Conservation (phyloP, 2,888 invertebrate genomes). For the Deilephila porcellus region DNA sequence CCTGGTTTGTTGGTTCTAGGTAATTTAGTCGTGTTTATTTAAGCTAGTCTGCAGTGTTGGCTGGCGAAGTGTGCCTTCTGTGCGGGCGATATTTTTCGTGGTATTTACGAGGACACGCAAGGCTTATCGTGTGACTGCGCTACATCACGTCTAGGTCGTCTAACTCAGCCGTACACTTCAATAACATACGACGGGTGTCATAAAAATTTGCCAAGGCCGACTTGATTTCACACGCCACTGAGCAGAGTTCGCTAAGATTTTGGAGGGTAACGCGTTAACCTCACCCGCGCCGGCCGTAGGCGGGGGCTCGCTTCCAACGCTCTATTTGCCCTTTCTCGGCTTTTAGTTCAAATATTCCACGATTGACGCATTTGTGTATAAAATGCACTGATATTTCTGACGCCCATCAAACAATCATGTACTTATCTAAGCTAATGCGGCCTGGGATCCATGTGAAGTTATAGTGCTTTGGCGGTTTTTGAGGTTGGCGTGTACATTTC, state of each 20-base stretch:
- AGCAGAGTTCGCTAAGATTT: slow-evolving; percentile 8
- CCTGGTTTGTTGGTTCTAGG: neutral
- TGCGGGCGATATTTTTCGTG: neutral
- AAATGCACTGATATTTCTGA: neutral
- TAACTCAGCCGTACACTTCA: slow-evolving; percentile 27
- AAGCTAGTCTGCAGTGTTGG: neutral
- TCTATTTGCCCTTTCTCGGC: slow-evolving; percentile 5
- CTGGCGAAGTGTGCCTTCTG: neutral
- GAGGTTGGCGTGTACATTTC: neutral
- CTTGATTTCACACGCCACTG: slow-evolving; percentile 31
- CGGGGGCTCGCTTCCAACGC: neutral
- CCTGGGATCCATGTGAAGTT: too few species aligned
- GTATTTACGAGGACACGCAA: slow-evolving; percentile 22
- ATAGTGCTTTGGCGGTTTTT: too few species aligned
- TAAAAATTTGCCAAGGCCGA: slow-evolving; percentile 31
- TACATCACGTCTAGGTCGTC: slow-evolving; percentile 25
- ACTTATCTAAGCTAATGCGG: neutral
- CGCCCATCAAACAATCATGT: neutral
- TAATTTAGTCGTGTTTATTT: neutral
- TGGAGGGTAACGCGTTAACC: slow-evolving; percentile 23
- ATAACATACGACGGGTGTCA: slow-evolving; percentile 28
- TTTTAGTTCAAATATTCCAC: slow-evolving; percentile 1
- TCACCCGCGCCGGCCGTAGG: slow-evolving; percentile 13
- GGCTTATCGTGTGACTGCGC: slow-evolving; percentile 22
- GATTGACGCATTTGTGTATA: neutral